Evolutionary conservation across 1,140 invertebrate genomes (phyloP).

Genomic region (Odontomachus brunneus): DNA sequence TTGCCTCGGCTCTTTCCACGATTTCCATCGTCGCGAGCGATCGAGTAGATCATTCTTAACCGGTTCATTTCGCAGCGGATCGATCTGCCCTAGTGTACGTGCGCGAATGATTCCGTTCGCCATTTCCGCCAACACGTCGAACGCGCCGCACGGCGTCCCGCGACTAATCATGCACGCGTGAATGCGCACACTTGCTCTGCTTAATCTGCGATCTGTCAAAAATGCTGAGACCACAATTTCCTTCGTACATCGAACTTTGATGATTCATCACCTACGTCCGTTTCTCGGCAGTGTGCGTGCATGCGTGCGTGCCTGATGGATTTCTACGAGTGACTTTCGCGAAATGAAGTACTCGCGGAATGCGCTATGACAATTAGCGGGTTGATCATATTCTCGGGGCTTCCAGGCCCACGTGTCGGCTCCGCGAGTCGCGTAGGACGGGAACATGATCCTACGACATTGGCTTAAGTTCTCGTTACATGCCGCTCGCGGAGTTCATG

Average conservation of each 20-base stretch:
- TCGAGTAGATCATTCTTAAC: too few species aligned
- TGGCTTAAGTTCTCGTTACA: constrained; percentile 70
- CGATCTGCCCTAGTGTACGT: neutral
- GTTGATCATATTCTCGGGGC: constrained; percentile 10
- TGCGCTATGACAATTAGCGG: neutral
- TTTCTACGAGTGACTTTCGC: neutral
- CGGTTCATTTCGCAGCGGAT: neutral
- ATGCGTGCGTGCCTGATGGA: too few species aligned
- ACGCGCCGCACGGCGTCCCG: neutral
- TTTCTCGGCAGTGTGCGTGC: neutral
- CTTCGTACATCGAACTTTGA: neutral
- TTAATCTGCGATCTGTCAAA: neutral
- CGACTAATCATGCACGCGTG: neutral
- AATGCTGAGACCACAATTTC: neutral
- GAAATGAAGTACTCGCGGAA: neutral
- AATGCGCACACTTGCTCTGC: neutral
- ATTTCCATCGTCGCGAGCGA: neutral
- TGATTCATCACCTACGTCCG: neutral
- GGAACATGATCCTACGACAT: constrained; percentile 52
- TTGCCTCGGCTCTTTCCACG: neutral
- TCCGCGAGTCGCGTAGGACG: neutral
- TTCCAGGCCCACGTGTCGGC: neutral
- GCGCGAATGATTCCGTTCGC: neutral
- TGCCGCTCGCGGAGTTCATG: constrained; percentile 65
- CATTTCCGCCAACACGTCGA: neutral